Percentiles rank a stretch among this genome's conserved stretches.
Conservation (phyloP, 2,888 invertebrate species). For the Choreutis nemorana region DNA sequence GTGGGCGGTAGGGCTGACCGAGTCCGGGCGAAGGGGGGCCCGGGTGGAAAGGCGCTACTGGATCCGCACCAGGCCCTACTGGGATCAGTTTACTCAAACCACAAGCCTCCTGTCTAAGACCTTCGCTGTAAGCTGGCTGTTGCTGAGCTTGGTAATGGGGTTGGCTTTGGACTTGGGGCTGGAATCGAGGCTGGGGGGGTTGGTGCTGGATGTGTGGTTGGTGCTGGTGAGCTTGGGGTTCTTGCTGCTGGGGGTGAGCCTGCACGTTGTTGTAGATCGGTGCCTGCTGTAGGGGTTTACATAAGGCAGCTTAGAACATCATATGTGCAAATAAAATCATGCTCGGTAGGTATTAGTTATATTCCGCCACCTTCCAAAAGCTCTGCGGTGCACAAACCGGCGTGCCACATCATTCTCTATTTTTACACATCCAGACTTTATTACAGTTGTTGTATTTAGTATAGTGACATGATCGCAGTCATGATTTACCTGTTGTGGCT, state of each 20-base stretch:
- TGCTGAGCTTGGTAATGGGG: constrained; percentile 19
- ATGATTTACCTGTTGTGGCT: constrained; percentile 66
- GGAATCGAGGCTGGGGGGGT: constrained; percentile 15
- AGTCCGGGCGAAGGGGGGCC: constrained; percentile 40
- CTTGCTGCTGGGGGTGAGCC: constrained; percentile 33
- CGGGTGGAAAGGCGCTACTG: constrained; percentile 30
- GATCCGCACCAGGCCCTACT: constrained; percentile 40
- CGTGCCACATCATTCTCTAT: constrained; percentile 21
- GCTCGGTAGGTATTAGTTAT: constrained; percentile 27
- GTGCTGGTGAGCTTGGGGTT: not conserved
- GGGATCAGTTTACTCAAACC: constrained; percentile 59
- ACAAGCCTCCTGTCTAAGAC: constrained; percentile 41
- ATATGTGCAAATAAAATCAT: constrained; percentile 19
- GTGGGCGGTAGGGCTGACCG: constrained; percentile 38
- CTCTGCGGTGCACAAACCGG: not conserved
- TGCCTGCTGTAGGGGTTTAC: constrained; percentile 37
- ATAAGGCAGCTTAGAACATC: constrained; percentile 4
- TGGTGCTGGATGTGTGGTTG: constrained; percentile 1
- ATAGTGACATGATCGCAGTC: constrained; percentile 4
- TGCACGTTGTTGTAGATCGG: constrained; percentile 57
- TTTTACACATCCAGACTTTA: constrained; percentile 14
- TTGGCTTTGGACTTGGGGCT: constrained; percentile 15
- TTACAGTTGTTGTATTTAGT: not conserved
- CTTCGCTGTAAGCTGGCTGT: constrained; percentile 38
- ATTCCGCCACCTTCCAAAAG: constrained; percentile 20